Conservation (phyloP, 92 coral and sea anemone genomes). For the Palythoa caribaeorum region DNA sequence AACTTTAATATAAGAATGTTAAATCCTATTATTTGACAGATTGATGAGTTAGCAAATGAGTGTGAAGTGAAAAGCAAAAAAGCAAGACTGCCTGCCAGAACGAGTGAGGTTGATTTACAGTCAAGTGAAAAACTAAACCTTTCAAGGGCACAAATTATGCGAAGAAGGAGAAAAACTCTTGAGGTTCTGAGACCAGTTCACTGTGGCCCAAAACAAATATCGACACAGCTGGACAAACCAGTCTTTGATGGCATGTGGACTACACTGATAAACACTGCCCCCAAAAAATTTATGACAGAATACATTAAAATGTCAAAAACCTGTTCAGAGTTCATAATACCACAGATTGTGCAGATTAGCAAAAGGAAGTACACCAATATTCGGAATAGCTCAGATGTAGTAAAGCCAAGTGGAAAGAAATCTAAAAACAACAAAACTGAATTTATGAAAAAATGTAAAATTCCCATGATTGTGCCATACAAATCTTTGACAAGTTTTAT, state of each 20-base stretch:
- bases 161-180: constrained; percentile 42
- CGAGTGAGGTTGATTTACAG: constrained; percentile 38
- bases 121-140: constrained; percentile 36
- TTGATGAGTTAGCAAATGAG: constrained; percentile 15
- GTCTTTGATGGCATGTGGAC: constrained; percentile 73
- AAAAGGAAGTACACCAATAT: constrained; percentile 69
- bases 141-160: constrained; percentile 28
- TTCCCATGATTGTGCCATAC: constrained; percentile 70
- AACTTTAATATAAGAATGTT: constrained; percentile 8
- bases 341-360: constrained; percentile 56
- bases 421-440: constrained; percentile 40
- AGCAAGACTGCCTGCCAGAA: constrained; percentile 16
- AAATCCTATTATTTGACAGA: constrained; percentile 21
- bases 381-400: constrained; percentile 59
- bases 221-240: constrained; percentile 32
- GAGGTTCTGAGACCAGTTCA: constrained; percentile 36
- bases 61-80: constrained; percentile 22
- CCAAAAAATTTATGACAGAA: constrained; percentile 49
- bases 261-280: constrained; percentile 60
- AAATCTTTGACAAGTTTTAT: constrained; percentile 46
- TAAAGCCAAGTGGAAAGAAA: constrained; percentile 42
- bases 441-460: constrained; percentile 55
- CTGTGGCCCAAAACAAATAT: neutral
- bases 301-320: constrained; percentile 59
- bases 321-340: constrained; percentile 58